Base-by-base conservation (phyloP, 2,113 vertebrate genomes). In the Junco hyemalis region DNA sequence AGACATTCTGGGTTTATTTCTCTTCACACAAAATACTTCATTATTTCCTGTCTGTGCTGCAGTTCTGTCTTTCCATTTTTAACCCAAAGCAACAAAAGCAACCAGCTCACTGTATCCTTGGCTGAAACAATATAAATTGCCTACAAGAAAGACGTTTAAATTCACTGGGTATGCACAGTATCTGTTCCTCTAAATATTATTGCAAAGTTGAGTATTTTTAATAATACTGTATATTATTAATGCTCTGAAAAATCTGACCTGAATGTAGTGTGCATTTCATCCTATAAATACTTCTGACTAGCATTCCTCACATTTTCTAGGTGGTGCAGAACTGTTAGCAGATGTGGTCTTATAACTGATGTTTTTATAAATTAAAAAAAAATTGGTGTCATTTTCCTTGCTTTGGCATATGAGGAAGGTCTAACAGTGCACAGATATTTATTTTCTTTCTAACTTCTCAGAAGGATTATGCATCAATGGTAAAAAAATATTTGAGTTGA, bases 1-100 rank as follows among this genome's bases (percentile, higher is more conserved):
- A 91, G 93, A 84, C 83, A 56, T 91, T 70, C 68, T 56, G 92
- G 87, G 15, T 82, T 88, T 92, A 69, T 86, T 95, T 95, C 65
- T 90, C 44, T 77, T 95, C 83, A 90, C 88, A 83, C 77, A 95
- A 78, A 92, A 89, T 77, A 26, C 73, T 93, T 92, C 85, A 51
- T 91, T 92, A 93, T 94, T 95, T 96, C 92, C 88, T 94, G 93
- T 86, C 96, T 86, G 7, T 78, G 78, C 54, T 85, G 78, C n/a
- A 81, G 70, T 80, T 94, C 14, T 2, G 29, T 69, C 82, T 88
- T 87, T 71, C 60, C 81, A 22, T 90, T 83, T 96, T 95, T 93
- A 96, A 93, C 84, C 50, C 64, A 87, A 77, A 87, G 83, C 80
- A 61, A 70, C 48, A 68, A 72, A 91, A 94, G 66, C 64, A 68